Evolutionary conservation across 2,888 invertebrate genomes (phyloP).

Genomic region (Pyrrhia umbra): DNA sequence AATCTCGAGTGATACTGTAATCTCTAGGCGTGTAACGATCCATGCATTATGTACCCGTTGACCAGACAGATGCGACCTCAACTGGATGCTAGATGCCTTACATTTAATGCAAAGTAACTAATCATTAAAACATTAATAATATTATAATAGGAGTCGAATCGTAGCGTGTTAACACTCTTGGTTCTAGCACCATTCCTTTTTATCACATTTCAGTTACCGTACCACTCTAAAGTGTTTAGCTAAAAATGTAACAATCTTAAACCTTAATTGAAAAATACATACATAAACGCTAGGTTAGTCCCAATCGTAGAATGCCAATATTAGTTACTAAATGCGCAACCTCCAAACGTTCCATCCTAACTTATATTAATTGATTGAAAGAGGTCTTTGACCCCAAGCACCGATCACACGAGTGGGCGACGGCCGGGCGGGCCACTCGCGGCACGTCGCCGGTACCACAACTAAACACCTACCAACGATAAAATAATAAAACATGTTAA

Average conservation of each 20-base stretch:
- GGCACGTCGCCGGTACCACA: slow-evolving; percentile 66
- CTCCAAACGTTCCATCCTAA: slow-evolving; percentile 85
- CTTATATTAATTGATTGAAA: slow-evolving; percentile 85
- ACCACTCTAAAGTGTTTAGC: slow-evolving; percentile 91
- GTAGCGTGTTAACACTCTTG: slow-evolving; percentile 90
- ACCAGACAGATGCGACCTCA: slow-evolving; percentile 84
- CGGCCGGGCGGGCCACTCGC: slow-evolving; percentile 53
- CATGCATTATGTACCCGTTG: slow-evolving; percentile 77
- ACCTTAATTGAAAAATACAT: slow-evolving; percentile 89
- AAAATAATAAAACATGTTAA: slow-evolving; percentile 85
- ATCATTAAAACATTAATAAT: slow-evolving; percentile 87
- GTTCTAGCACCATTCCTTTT: slow-evolving; percentile 91
- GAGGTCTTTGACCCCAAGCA: slow-evolving; percentile 87
- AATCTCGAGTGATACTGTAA: slow-evolving; percentile 90
- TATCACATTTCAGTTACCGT: slow-evolving; percentile 91
- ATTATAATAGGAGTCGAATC: slow-evolving; percentile 90
- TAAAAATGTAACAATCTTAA: slow-evolving; percentile 91
- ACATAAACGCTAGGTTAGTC: slow-evolving; percentile 91
- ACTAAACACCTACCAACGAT: slow-evolving; percentile 86
- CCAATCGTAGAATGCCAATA: slow-evolving; percentile 91
- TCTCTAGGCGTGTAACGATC: slow-evolving; percentile 81
- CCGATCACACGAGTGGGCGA: slow-evolving; percentile 72
- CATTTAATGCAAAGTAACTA: slow-evolving; percentile 87
- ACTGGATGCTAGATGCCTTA: slow-evolving; percentile 89
- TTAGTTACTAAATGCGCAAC: slow-evolving; percentile 90